A percentile compares a stretch with the other conserved stretches of the same genome.
Evolutionary conservation across 2,888 invertebrate species (phyloP).

Genomic region (Hyppa rectilinea): DNA sequence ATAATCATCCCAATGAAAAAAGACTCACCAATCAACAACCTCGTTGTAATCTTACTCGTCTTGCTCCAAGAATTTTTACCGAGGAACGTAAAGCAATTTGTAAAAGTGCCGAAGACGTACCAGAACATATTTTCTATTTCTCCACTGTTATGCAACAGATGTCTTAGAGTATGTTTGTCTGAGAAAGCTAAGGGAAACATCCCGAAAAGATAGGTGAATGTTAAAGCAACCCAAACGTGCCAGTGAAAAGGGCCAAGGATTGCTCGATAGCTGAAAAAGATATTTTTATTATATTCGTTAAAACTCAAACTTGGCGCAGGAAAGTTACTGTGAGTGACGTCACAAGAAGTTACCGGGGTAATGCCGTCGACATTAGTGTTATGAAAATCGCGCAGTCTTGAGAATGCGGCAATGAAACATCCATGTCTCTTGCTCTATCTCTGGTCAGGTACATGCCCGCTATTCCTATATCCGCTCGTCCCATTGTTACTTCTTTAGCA

Average conservation of each 20-base stretch:
- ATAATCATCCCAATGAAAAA: background rate
- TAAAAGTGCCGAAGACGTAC: slow-evolving; percentile 96
- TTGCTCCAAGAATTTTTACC: slow-evolving; percentile 93
- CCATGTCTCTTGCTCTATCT: slow-evolving; percentile 88
- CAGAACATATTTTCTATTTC: slow-evolving; percentile 96
- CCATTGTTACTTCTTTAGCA: slow-evolving; percentile 87
- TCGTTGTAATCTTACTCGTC: slow-evolving; percentile 92
- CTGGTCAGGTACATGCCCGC: slow-evolving; percentile 93
- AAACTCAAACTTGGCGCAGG: background rate
- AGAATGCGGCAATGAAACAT: slow-evolving; percentile 92
- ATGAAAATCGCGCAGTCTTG: slow-evolving; percentile 95
- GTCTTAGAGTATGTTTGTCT: slow-evolving; percentile 92
- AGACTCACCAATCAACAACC: slow-evolving; percentile 92
- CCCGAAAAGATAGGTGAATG: slow-evolving; percentile 93
- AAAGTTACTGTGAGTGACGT: background rate
- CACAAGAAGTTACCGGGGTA: slow-evolving; percentile 91
- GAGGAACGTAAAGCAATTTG: slow-evolving; percentile 94
- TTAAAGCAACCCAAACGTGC: slow-evolving; percentile 94
- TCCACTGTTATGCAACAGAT: slow-evolving; percentile 92
- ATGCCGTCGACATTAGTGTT: slow-evolving; percentile 94
- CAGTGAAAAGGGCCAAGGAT: slow-evolving; percentile 96
- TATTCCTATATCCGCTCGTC: slow-evolving; percentile 92
- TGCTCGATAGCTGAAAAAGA: slow-evolving; percentile 92
- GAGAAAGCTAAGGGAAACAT: slow-evolving; percentile 94
- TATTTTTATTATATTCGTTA: slow-evolving; percentile 24